Conservation (phyloP, 1,140 invertebrate species). For the honey bee (Apis mellifera) region Amel_HAv3.1 CM009942.2:1477001-1477500, state of each 20-base stretch:
- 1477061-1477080: background rate
- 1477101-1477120: background rate
- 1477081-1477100: background rate
- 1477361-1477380: background rate
- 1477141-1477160: background rate
- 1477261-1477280: background rate
- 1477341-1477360: background rate
- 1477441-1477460: background rate
- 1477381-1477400: background rate
- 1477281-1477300: background rate
- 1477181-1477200: background rate
- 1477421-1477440: constrained; percentile 37
- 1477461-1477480: no score
- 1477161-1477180: background rate
- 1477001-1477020: background rate
- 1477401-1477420: background rate
- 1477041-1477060: background rate
- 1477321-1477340: background rate
- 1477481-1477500: background rate
- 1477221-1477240: background rate
- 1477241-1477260: no score
- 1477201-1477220: background rate
- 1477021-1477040: background rate
- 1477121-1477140: background rate
- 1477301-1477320: background rate